phyloP scores from a whole-genome alignment of 2,113 vertebrate species.

The Sclerurus mexicanus region DNA sequence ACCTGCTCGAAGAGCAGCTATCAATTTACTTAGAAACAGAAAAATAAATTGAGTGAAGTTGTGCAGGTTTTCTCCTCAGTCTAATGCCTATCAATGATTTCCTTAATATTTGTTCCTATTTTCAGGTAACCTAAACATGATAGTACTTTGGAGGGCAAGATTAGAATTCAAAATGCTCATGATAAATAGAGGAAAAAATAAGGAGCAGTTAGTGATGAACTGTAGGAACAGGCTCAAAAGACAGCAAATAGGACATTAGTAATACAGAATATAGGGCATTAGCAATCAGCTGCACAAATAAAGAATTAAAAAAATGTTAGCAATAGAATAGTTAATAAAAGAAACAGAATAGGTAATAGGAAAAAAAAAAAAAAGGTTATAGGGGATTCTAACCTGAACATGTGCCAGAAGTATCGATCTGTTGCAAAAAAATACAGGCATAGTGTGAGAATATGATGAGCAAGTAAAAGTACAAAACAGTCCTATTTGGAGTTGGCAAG shows the following conservation, averaged over 20 bases:
- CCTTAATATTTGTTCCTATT: neutral
- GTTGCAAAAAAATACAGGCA: neutral
- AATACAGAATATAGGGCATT: too few species aligned
- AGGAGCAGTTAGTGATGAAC: neutral
- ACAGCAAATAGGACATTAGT: neutral
- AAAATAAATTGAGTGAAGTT: neutral
- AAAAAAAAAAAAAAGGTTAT: neutral
- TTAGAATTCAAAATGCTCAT: neutral
- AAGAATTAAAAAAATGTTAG: neutral
- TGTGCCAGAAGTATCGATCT: neutral
- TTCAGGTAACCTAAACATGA: neutral
- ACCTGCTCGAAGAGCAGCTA: neutral
- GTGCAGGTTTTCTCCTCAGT: neutral
- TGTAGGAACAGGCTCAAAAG: neutral
- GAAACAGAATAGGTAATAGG: neutral
- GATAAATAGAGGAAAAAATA: neutral
- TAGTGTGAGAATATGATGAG: rapidly evolving
- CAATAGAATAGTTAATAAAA: neutral
- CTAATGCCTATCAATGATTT: neutral
- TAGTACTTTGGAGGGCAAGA: neutral
- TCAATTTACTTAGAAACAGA: neutral
- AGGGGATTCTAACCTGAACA: neutral
- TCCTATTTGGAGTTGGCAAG: neutral
- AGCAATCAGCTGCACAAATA: neutral
- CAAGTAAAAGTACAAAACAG: neutral